Conservation (phyloP, 2,888 invertebrate genomes). For the Pegoplata infirma region DNA sequence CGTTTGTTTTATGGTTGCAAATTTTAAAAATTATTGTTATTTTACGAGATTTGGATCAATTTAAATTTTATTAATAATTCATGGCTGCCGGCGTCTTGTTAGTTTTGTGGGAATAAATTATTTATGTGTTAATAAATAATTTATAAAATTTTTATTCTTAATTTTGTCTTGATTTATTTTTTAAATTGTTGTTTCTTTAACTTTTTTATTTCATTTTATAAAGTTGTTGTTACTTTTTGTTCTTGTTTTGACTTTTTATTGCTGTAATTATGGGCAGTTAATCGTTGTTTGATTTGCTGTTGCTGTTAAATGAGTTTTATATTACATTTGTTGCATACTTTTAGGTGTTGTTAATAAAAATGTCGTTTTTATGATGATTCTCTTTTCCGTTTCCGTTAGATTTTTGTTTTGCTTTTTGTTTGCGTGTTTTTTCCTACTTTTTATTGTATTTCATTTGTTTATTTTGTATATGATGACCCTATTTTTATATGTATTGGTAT, state of each 20-base stretch:
- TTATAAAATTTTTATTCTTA: neutral
- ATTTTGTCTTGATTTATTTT: neutral
- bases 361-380: constrained; percentile 4
- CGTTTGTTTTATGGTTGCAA: neutral
- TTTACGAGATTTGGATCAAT: neutral
- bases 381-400: neutral
- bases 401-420: neutral
- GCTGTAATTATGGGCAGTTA: constrained; percentile 54
- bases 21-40: constrained; percentile 1
- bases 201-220: neutral
- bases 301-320: neutral
- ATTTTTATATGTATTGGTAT: no score
- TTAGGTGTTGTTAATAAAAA: constrained; percentile 8
- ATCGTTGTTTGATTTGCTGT: constrained; percentile 42
- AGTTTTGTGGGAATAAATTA: neutral
- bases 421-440: no score
- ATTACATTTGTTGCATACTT: constrained; percentile 35
- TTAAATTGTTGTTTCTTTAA: neutral
- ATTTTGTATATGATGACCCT: no score
- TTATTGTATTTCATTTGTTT: no score
- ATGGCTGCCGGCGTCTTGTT: neutral
- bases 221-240: neutral
- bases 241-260: constrained; percentile 22
- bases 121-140: neutral
- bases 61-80: neutral